phyloP scores from a whole-genome alignment of 2,113 vertebrate species.

The Gopherus flavomarginatus region DNA sequence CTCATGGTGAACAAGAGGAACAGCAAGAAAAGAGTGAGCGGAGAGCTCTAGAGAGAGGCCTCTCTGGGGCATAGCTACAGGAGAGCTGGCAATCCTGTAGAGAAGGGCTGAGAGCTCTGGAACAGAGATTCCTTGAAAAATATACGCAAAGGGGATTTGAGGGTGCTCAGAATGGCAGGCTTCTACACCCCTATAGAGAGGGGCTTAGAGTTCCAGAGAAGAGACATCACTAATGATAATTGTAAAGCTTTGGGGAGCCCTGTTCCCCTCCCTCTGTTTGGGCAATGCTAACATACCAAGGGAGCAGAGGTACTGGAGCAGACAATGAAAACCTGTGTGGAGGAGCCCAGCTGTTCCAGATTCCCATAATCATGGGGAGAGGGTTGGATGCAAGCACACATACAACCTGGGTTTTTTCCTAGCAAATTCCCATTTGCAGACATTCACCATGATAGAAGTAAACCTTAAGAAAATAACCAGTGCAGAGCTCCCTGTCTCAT shows the following conservation, averaged over 20 bases:
- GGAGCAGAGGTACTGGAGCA: background rate
- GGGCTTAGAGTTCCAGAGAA: background rate
- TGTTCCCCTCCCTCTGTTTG: background rate
- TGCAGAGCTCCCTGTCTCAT: background rate
- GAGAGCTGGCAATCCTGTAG: background rate
- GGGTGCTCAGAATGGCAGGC: background rate
- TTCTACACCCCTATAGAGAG: background rate
- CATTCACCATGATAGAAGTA: background rate
- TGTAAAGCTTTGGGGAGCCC: background rate
- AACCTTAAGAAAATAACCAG: background rate
- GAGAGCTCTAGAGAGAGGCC: background rate
- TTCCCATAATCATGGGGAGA: background rate
- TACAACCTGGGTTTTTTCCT: background rate
- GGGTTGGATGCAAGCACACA: fast-evolving
- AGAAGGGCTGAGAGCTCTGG: background rate
- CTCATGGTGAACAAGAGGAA: background rate
- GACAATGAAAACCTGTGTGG: fast-evolving
- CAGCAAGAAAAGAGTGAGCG: background rate
- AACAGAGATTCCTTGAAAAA: background rate
- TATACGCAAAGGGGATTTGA: background rate
- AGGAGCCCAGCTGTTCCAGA: background rate
- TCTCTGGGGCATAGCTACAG: background rate
- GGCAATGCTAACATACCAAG: background rate
- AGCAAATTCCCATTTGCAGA: background rate
- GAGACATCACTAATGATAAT: background rate